Conservation (phyloP, 2,113 vertebrate species). For the Motacilla tschutschensis region DNA sequence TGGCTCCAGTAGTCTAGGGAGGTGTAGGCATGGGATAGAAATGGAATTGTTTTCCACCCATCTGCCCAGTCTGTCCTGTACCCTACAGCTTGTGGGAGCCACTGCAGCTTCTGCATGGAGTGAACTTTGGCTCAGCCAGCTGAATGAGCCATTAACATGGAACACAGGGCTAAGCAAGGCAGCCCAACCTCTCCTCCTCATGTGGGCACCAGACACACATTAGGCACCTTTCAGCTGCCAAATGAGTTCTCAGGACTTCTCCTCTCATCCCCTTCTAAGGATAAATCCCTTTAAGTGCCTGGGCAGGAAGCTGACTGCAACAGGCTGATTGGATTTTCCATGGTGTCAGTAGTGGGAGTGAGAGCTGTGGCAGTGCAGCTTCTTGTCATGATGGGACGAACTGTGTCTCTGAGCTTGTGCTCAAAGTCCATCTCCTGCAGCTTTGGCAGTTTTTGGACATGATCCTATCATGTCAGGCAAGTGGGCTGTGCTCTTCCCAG, state of each 20-base stretch:
- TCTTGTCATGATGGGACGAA: not conserved
- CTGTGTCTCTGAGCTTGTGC: not conserved
- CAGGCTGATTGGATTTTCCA: not conserved
- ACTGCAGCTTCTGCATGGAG: rapidly evolving
- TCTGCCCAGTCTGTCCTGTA: not conserved
- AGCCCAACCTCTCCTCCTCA: not conserved
- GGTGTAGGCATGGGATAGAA: not conserved
- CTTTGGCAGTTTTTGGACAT: not conserved
- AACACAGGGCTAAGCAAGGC: not conserved
- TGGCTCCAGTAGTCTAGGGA: not conserved
- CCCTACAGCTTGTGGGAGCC: not conserved
- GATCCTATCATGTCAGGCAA: not conserved
- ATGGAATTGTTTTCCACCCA: not conserved
- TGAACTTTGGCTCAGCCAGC: not conserved
- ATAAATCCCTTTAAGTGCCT: not conserved
- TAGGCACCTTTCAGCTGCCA: not conserved
- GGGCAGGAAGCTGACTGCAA: not conserved
- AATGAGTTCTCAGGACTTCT: not conserved
- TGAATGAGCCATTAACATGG: not conserved
- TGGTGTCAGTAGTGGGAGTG: not conserved
- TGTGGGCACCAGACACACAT: not conserved
- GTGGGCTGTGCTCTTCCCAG: not conserved
- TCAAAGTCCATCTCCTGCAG: not conserved
- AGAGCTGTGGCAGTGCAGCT: not conserved
- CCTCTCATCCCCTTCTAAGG: not conserved